These are phyloP conservation scores for Protophormia terraenovae DNA, from an alignment of 2,888 invertebrate species.

Conservation along the genomic window DNA sequence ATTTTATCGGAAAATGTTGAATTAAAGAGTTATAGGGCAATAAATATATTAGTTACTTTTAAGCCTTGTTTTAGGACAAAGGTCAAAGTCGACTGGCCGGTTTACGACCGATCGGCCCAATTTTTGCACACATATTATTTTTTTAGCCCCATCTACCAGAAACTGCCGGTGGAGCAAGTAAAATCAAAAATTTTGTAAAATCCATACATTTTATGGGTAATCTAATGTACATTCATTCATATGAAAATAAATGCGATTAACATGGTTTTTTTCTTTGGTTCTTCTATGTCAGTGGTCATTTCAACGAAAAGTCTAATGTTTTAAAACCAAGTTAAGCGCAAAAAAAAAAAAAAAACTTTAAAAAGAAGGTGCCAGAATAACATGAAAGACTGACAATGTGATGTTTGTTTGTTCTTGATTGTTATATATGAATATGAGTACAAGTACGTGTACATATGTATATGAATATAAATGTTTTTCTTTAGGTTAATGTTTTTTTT, in stretches of 20 bases:
- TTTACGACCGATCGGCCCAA: too few relatives aligned
- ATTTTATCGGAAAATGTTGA: too few relatives aligned
- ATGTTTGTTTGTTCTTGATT: conserved; percentile 41
- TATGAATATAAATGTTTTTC: conserved; percentile 9
- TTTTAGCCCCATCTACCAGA: too few relatives aligned
- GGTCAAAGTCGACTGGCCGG: too few relatives aligned
- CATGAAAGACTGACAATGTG: conserved; percentile 8
- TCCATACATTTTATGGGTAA: too few relatives aligned
- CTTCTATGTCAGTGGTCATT: background rate
- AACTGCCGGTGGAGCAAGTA: too few relatives aligned
- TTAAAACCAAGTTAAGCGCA: conserved; percentile 16
- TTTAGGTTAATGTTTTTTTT: background rate
- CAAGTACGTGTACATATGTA: background rate
- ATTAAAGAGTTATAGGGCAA: too few relatives aligned
- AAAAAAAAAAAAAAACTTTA: background rate
- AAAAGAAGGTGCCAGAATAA: background rate
- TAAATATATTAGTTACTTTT: too few relatives aligned
- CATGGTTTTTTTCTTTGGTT: background rate
- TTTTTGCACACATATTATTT: too few relatives aligned
- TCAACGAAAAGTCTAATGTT: background rate
- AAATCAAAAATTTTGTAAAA: too few relatives aligned
- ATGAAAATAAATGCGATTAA: conserved; percentile 29
- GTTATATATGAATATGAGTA: background rate
- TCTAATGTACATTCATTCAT: background rate
- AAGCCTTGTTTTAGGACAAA: too few relatives aligned